Evolutionary conservation across 2,797 vertebrate species (phyloP).

Genomic region (Manis crassicaudata): DNA sequence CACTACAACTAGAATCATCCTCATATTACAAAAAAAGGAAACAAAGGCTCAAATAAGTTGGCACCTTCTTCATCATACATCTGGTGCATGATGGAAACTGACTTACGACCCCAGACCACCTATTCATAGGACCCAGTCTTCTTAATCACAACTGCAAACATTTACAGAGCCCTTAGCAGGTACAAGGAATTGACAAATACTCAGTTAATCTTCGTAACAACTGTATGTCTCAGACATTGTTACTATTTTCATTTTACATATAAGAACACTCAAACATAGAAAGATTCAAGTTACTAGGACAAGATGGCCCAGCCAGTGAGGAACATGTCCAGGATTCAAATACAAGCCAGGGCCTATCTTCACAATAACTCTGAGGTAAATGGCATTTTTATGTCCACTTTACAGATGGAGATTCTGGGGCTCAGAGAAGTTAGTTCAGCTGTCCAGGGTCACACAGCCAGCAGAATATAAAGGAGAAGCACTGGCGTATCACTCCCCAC

Average conservation of each 20-base stretch:
- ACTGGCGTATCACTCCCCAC: conserved; percentile 20
- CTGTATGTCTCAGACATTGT: neutral
- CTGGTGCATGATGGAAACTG: neutral
- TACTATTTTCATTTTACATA: neutral
- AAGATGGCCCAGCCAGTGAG: neutral
- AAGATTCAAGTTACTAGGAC: neutral
- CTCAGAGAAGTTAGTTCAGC: neutral
- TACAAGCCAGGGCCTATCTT: neutral
- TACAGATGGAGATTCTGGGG: neutral
- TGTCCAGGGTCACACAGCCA: neutral
- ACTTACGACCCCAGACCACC: neutral
- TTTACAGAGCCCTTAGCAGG: neutral
- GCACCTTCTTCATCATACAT: neutral
- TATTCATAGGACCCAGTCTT: neutral
- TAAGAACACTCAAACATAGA: neutral
- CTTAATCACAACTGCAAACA: neutral
- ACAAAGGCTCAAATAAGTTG: neutral
- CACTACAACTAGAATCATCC: neutral
- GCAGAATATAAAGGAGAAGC: neutral
- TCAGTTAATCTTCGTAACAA: neutral
- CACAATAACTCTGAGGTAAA: neutral
- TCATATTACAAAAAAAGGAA: neutral
- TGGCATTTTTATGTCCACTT: neutral
- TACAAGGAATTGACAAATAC: conserved; percentile 11
- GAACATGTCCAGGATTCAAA: neutral